Evolutionary conservation across 2,797 vertebrate species (phyloP).

Genomic region (Ceyx erithaca): DNA sequence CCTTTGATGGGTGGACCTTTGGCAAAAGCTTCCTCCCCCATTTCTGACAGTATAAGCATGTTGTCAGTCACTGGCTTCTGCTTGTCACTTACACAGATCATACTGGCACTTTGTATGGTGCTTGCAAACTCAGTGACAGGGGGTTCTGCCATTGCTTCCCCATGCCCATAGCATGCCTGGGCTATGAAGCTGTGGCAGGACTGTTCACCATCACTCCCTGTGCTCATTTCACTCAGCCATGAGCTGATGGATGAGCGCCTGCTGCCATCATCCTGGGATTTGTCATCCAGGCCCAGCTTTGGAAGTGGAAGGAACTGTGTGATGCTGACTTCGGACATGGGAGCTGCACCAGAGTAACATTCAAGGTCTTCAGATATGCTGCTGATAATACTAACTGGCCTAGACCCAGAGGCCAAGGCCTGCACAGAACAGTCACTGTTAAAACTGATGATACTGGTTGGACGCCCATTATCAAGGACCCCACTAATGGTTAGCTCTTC

Average conservation of each 20-base stretch:
- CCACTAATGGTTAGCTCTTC: conserved; percentile 95
- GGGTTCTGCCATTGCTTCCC: conserved; percentile 89
- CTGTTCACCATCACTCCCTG: conserved; percentile 79
- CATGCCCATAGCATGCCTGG: conserved; percentile 79
- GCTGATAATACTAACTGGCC: conserved; percentile 94
- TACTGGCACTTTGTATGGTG: conserved; percentile 61
- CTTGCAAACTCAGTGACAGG: conserved; percentile 65
- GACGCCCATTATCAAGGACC: conserved; percentile 83
- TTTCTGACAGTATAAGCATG: conserved; percentile 75
- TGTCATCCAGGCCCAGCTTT: conserved; percentile 81
- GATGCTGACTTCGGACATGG: conserved; percentile 75
- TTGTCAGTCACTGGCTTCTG: conserved; percentile 74
- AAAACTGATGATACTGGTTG: conserved; percentile 91
- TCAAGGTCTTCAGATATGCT: conserved; percentile 91
- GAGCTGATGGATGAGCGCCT: conserved; percentile 89
- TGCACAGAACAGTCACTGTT: conserved; percentile 88
- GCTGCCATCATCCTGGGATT: conserved; percentile 77
- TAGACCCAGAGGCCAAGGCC: conserved; percentile 82
- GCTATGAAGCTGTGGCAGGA: conserved; percentile 86
- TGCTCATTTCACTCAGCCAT: conserved; percentile 86
- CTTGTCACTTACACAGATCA: conserved; percentile 70
- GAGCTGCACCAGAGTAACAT: conserved; percentile 77
- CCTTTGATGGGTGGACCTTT: conserved; percentile 74
- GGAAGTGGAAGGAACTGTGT: conserved; percentile 80
- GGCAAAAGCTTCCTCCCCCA: conserved; percentile 64